These are phyloP conservation scores for Antheraea assamensis DNA, from an alignment of 2,888 invertebrate species.

Conservation along the genomic window DNA sequence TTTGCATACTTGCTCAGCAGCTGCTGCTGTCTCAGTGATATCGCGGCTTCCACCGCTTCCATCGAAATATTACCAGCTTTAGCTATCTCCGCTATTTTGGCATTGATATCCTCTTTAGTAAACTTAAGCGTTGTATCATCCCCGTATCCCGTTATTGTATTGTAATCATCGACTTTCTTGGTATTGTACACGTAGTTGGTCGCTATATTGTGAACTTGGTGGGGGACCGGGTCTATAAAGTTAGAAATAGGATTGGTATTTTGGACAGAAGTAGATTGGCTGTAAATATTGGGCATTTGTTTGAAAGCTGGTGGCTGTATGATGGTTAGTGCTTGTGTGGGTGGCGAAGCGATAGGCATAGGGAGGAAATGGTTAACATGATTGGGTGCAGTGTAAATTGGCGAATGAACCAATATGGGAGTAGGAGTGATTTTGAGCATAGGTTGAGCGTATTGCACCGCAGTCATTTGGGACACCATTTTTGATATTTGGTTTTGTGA, in stretches of 20 bases:
- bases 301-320: conserved; percentile 52
- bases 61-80: conserved; percentile 90
- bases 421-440: conserved; percentile 60
- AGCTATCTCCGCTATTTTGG: conserved; percentile 79
- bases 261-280: conserved; percentile 56
- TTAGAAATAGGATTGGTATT: conserved; percentile 72
- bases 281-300: conserved; percentile 53
- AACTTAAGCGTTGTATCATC: conserved; percentile 70
- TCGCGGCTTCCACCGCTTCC: conserved; percentile 89
- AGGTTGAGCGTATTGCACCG: conserved; percentile 59
- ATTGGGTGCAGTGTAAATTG: conserved; percentile 77
- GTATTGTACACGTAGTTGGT: conserved; percentile 64
- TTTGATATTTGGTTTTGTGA: conserved; percentile 71
- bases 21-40: conserved; percentile 87
- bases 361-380: conserved; percentile 80
- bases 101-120: conserved; percentile 72
- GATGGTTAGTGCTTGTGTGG: conserved; percentile 62
- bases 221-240: conserved; percentile 77
- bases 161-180: conserved; percentile 77
- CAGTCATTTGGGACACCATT: conserved; percentile 77
- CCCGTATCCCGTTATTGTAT: conserved; percentile 72
- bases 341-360: conserved; percentile 56
- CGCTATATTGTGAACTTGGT: conserved; percentile 71
- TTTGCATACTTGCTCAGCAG: conserved; percentile 83
- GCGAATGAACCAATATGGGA: conserved; percentile 58